A percentile compares a stretch with the other conserved stretches of the same genome.
phyloP scores from a whole-genome alignment of 2,113 vertebrate species.

The Peromyscus leucopus region DNA sequence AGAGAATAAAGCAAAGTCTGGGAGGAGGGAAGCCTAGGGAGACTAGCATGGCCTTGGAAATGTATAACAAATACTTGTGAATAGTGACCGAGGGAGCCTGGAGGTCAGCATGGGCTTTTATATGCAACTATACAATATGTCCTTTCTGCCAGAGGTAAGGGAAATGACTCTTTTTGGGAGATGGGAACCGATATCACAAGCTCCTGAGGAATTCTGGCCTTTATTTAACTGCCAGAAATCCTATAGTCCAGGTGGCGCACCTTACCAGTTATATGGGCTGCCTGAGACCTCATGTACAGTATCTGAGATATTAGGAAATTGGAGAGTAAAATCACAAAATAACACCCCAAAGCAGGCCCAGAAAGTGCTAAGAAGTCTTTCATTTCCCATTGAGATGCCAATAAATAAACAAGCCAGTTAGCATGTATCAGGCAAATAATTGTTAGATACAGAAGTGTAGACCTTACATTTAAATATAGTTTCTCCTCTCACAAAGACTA shows the following conservation, averaged over 20 bases:
- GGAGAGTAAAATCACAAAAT: constrained; percentile 51
- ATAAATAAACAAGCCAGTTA: constrained; percentile 8
- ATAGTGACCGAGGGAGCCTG: not conserved
- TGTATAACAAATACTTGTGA: not conserved
- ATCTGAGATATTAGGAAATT: constrained; percentile 50
- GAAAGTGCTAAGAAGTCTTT: not conserved
- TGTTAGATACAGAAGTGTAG: not conserved
- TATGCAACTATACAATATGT: not conserved
- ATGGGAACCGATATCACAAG: not conserved
- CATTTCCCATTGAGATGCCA: not conserved
- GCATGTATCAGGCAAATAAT: not conserved
- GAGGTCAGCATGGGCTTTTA: not conserved
- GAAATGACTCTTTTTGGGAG: not conserved
- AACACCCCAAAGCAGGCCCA: not conserved
- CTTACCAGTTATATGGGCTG: not conserved
- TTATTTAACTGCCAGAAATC: not conserved
- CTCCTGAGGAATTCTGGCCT: not conserved
- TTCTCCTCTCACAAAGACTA: not conserved
- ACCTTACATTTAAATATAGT: constrained; percentile 22
- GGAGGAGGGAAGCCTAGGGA: not conserved
- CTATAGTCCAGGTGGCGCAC: not conserved
- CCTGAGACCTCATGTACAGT: not conserved
- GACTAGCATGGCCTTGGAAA: not conserved
- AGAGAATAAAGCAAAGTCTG: not conserved
- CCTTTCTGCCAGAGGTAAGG: not conserved